Evolutionary conservation across 2,797 vertebrate species (phyloP).

Genomic region (Mycteria americana): DNA sequence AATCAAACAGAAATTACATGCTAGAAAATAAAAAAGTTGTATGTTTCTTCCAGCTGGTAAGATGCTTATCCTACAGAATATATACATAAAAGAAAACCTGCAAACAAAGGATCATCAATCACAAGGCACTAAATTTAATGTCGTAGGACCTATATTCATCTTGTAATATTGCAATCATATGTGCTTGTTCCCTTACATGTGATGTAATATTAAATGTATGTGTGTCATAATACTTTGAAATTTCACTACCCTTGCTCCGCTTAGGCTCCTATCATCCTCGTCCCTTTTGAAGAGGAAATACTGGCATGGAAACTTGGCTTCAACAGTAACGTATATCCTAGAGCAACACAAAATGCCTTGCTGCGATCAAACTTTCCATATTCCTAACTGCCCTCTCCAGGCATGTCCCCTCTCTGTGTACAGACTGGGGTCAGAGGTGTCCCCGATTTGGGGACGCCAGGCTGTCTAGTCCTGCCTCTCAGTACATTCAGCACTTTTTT

Average conservation of each 20-base stretch:
- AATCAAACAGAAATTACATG: slow-evolving; percentile 74
- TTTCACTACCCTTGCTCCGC: not conserved
- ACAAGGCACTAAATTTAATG: slow-evolving; percentile 37
- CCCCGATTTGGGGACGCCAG: not conserved
- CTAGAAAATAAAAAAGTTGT: slow-evolving; percentile 62
- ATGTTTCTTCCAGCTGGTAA: slow-evolving; percentile 59
- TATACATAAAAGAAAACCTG: not conserved
- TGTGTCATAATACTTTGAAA: slow-evolving; percentile 58
- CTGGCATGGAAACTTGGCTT: not conserved
- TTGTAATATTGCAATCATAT: slow-evolving; percentile 16
- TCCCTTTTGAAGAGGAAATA: not conserved
- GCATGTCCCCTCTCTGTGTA: not conserved
- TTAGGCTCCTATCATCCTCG: not conserved
- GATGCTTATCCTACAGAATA: slow-evolving; percentile 42
- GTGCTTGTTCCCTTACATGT: slow-evolving; percentile 46
- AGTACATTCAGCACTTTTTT: not conserved
- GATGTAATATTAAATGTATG: slow-evolving; percentile 58
- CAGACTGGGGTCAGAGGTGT: not conserved
- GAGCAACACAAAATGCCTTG: not conserved
- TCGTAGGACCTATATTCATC: not conserved
- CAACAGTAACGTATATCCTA: not conserved
- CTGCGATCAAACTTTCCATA: not conserved
- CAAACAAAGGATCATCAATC: slow-evolving; percentile 54
- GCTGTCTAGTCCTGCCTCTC: not conserved
- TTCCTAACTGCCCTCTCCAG: not conserved